Evolutionary conservation across 2,888 invertebrate genomes (phyloP).

Genomic region (Chrysomela aeneicollis): DNA sequence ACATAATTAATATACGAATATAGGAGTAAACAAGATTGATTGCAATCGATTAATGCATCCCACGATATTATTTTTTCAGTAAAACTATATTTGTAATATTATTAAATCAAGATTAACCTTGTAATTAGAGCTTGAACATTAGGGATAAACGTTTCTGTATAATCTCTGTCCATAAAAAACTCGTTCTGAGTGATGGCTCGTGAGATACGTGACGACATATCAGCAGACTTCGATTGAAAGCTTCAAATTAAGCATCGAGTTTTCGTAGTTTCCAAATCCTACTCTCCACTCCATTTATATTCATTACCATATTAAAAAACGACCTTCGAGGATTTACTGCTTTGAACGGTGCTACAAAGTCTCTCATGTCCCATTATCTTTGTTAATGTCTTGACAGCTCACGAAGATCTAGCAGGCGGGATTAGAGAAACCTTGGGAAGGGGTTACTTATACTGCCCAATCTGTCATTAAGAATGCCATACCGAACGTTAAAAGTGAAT

Average conservation of each 20-base stretch:
- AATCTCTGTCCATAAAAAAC: too few relatives aligned
- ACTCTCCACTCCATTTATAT: constrained; percentile 25
- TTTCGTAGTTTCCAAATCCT: not conserved
- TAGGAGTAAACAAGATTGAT: too few relatives aligned
- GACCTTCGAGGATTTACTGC: not conserved
- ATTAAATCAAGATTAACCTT: too few relatives aligned
- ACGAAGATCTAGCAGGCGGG: constrained; percentile 17
- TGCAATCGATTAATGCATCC: too few relatives aligned
- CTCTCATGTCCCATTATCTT: constrained; percentile 29
- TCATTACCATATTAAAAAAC: constrained; percentile 36
- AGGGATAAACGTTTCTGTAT: too few relatives aligned
- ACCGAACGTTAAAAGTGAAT: too few relatives aligned
- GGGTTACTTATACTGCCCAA: constrained; percentile 6
- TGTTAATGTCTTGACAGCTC: constrained; percentile 30
- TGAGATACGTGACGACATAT: not conserved
- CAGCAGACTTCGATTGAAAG: not conserved
- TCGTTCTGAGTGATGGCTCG: too few relatives aligned
- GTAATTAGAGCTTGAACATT: too few relatives aligned
- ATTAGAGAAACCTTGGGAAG: constrained; percentile 11
- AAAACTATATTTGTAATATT: too few relatives aligned
- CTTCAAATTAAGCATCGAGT: not conserved
- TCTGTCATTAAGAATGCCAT: too few relatives aligned
- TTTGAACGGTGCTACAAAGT: constrained; percentile 28
- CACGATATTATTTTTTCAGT: too few relatives aligned
- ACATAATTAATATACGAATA: too few relatives aligned